Conservation (phyloP, 2,797 vertebrate species). For the Poeciliopsis turneri region DNA sequence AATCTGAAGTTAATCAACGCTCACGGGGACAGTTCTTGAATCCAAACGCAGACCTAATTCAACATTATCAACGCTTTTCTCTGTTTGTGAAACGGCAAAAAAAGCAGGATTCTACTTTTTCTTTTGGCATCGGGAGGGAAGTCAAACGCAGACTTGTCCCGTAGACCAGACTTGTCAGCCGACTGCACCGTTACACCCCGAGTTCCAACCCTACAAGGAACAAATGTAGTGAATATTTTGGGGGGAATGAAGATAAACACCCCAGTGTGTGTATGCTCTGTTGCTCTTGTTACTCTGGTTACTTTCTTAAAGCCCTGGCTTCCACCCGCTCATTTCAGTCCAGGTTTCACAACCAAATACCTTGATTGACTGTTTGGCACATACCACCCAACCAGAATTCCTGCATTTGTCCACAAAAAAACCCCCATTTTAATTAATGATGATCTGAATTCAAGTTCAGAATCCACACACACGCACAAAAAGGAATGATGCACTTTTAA, state of each 20-base stretch:
- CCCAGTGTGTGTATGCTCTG: background rate
- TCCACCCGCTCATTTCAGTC: background rate
- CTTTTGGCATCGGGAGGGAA: background rate
- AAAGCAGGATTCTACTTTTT: background rate
- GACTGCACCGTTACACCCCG: background rate
- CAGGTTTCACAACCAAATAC: background rate
- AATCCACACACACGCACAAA: constrained; percentile 2
- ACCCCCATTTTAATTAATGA: background rate
- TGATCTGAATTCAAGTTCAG: constrained; percentile 4
- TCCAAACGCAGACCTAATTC: background rate
- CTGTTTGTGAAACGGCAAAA: background rate
- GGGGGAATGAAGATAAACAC: background rate
- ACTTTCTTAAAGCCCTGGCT: background rate
- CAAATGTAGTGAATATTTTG: background rate
- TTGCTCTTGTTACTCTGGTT: constrained; percentile 1
- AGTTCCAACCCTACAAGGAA: background rate
- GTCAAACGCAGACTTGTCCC: background rate
- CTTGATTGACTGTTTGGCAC: constrained; percentile 4
- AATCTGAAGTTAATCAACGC: background rate
- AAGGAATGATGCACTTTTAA: constrained; percentile 1
- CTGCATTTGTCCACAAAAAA: background rate
- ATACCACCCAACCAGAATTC: background rate
- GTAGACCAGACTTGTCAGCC: background rate
- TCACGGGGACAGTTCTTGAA: background rate
- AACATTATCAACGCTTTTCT: background rate